Evolutionary conservation across 2,888 invertebrate species (phyloP).

Genomic region (Drosophila austrosaltans): DNA sequence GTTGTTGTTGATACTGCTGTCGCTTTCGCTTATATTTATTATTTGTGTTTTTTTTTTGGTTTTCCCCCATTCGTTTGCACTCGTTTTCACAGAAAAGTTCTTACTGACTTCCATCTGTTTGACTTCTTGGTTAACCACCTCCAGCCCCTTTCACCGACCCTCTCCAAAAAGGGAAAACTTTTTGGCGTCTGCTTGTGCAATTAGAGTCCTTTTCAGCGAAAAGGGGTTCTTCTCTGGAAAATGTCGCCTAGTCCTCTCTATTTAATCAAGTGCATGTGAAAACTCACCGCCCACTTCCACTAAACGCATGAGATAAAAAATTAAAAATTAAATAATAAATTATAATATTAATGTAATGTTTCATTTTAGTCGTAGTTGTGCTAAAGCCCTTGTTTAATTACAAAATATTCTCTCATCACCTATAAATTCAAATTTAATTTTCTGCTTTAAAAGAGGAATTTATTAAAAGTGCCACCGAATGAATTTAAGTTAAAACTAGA

Average conservation of each 20-base stretch:
- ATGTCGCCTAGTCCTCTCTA: not conserved
- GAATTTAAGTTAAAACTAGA: too few relatives aligned
- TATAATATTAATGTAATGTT: not conserved
- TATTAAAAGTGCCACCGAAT: too few relatives aligned
- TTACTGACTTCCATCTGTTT: not conserved
- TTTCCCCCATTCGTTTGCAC: slow-evolving; percentile 24
- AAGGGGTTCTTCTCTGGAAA: slow-evolving; percentile 9
- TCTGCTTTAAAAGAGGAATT: not conserved
- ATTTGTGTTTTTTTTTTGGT: slow-evolving; percentile 24
- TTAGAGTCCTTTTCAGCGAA: slow-evolving; percentile 12
- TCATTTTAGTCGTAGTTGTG: slow-evolving; percentile 1
- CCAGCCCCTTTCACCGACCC: not conserved
- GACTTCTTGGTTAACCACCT: slow-evolving; percentile 20
- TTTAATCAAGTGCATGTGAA: slow-evolving; percentile 1
- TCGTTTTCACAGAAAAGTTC: slow-evolving; percentile 29
- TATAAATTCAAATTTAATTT: not conserved
- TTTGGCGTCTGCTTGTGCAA: slow-evolving; percentile 6
- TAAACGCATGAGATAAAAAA: not conserved
- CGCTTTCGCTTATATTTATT: slow-evolving; percentile 25
- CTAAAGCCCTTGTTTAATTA: not conserved
- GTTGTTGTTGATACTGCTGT: slow-evolving; percentile 27
- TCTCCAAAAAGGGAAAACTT: not conserved
- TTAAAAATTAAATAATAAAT: not conserved
- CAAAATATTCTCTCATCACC: not conserved
- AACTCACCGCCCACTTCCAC: not conserved